These are phyloP conservation scores for Dendrolimus houi DNA, from an alignment of 2,888 invertebrate species.

Conservation along the genomic window DNA sequence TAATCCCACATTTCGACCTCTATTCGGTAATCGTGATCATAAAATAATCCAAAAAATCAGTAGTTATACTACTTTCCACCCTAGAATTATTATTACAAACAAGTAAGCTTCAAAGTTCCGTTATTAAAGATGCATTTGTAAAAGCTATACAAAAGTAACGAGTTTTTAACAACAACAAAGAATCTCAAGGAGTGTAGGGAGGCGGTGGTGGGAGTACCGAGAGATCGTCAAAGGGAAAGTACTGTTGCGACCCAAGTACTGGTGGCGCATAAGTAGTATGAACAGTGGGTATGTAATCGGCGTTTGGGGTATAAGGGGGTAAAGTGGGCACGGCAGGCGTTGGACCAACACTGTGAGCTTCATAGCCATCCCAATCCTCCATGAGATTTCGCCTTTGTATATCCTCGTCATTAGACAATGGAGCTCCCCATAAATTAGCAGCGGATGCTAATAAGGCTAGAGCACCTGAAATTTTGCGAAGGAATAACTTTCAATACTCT, in stretches of 20 bases:
- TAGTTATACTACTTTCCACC: too few species aligned
- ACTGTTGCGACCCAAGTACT: constrained; percentile 55
- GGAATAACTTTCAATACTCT: too few species aligned
- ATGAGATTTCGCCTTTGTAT: constrained; percentile 74
- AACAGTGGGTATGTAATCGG: constrained; percentile 44
- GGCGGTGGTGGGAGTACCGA: constrained; percentile 70
- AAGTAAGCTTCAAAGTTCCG: too few species aligned
- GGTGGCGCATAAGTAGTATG: constrained; percentile 53
- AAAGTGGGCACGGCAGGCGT: constrained; percentile 74
- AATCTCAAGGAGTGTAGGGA: constrained; percentile 66
- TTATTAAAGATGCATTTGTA: too few species aligned
- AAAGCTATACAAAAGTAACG: neutral
- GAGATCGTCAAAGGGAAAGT: constrained; percentile 67
- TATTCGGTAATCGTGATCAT: too few species aligned
- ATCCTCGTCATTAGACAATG: constrained; percentile 61
- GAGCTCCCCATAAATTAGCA: constrained; percentile 79
- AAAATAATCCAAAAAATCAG: too few species aligned
- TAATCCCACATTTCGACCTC: too few species aligned
- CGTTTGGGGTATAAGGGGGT: constrained; percentile 77
- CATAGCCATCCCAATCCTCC: constrained; percentile 79
- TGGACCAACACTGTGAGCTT: constrained; percentile 76
- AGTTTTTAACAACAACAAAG: neutral
- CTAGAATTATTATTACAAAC: too few species aligned
- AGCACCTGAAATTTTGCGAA: constrained; percentile 68
- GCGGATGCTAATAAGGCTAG: constrained; percentile 81